These are phyloP conservation scores for Hippocampus barbouri DNA, from an alignment of 2,113 vertebrate genomes.

Conservation along the genomic window DNA sequence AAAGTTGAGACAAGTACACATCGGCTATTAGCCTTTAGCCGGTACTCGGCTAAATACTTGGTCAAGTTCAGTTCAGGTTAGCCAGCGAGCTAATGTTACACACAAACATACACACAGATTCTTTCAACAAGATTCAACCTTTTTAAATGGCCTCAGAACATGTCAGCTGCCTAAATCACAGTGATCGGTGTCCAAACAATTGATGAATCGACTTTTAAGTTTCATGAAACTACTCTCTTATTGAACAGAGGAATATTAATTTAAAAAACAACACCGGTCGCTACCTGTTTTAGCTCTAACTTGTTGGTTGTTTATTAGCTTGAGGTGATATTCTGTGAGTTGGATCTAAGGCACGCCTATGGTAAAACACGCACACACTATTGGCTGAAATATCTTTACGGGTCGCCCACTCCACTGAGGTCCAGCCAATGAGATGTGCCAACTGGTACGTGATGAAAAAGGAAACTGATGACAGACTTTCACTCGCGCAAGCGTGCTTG, in stretches of 20 bases:
- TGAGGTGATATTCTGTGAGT: not conserved
- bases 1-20: not conserved
- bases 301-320: slow-evolving; percentile 4
- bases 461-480: not conserved
- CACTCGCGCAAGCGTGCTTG: not conserved
- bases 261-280: not conserved
- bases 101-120: not conserved
- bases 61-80: not conserved
- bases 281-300: not conserved
- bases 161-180: not conserved
- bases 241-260: not conserved
- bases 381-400: not conserved
- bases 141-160: not conserved
- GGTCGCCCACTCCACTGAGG: not conserved
- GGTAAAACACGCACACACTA: not conserved
- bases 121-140: not conserved
- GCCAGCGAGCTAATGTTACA: slow-evolving; percentile 1
- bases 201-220: not conserved
- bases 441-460: not conserved
- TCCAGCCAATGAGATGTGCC: not conserved
- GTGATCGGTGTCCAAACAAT: not conserved
- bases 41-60: not conserved
- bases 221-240: not conserved
- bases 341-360: not conserved
- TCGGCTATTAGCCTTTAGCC: not conserved